These are phyloP conservation scores for Meteorus colon DNA, from an alignment of 2,888 invertebrate genomes.

Conservation along the genomic window DNA sequence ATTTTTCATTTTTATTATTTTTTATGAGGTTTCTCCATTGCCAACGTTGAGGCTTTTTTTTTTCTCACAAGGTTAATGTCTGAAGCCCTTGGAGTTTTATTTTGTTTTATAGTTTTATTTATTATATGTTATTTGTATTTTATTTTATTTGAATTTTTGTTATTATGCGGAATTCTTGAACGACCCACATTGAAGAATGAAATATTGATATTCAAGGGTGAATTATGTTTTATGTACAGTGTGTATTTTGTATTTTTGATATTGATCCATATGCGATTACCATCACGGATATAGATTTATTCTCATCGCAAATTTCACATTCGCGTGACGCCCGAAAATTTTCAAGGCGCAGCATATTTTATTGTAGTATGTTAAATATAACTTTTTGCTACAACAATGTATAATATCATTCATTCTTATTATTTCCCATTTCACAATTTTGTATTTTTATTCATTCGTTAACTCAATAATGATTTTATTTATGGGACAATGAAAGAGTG, in stretches of 20 bases:
- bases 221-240: background rate
- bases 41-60: background rate
- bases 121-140: background rate
- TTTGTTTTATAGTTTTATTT: background rate
- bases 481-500: no score
- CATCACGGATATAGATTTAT: slow-evolving; percentile 17
- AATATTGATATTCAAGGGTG: background rate
- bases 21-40: background rate
- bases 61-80: slow-evolving; percentile 5
- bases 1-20: background rate
- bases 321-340: slow-evolving; percentile 35
- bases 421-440: background rate
- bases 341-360: slow-evolving; percentile 1
- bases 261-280: slow-evolving; percentile 4
- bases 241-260: background rate
- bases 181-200: background rate
- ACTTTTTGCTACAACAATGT: slow-evolving; percentile 4
- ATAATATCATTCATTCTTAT: background rate
- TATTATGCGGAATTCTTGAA: background rate
- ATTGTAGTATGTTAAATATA: slow-evolving; percentile 26
- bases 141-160: background rate
- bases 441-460: background rate
- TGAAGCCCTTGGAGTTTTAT: slow-evolving; percentile 18
- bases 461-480: background rate
- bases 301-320: slow-evolving; percentile 22